A percentile compares a stretch with the other conserved stretches of the same genome.
phyloP scores from a whole-genome alignment of 2,797 vertebrate species.

The Artibeus lituratus region DNA sequence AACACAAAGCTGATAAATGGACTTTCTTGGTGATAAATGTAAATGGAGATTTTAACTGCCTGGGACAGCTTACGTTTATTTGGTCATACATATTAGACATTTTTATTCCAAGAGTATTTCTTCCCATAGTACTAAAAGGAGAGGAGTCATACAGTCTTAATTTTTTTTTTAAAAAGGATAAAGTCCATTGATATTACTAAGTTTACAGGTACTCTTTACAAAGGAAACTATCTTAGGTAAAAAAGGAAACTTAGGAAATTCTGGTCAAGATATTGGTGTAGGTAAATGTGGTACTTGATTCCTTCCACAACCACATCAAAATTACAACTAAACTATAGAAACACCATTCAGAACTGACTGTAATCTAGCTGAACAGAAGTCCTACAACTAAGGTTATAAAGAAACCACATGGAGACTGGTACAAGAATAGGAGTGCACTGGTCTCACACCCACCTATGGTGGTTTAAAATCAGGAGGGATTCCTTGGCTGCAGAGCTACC shows the following conservation, averaged over 20 bases:
- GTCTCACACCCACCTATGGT: background rate
- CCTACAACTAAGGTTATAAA: background rate
- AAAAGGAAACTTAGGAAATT: background rate
- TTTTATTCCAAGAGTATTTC: constrained; percentile 33
- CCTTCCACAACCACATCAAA: background rate
- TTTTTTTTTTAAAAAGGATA: background rate
- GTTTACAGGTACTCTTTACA: background rate
- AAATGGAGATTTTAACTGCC: constrained; percentile 1
- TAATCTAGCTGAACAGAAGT: background rate
- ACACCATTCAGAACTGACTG: background rate
- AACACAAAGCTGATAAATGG: background rate
- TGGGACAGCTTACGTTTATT: background rate
- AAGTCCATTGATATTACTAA: background rate
- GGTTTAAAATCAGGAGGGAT: background rate
- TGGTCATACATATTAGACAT: background rate
- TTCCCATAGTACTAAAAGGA: background rate
- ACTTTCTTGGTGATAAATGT: background rate
- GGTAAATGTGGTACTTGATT: background rate
- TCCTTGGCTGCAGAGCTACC: background rate
- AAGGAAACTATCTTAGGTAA: constrained; percentile 3
- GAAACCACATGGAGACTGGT: background rate
- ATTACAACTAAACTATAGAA: background rate
- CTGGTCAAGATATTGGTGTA: background rate
- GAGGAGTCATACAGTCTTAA: background rate
- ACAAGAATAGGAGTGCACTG: background rate